Evolutionary conservation across 1,140 invertebrate genomes (phyloP).

Genomic region (Conus betulinus): DNA sequence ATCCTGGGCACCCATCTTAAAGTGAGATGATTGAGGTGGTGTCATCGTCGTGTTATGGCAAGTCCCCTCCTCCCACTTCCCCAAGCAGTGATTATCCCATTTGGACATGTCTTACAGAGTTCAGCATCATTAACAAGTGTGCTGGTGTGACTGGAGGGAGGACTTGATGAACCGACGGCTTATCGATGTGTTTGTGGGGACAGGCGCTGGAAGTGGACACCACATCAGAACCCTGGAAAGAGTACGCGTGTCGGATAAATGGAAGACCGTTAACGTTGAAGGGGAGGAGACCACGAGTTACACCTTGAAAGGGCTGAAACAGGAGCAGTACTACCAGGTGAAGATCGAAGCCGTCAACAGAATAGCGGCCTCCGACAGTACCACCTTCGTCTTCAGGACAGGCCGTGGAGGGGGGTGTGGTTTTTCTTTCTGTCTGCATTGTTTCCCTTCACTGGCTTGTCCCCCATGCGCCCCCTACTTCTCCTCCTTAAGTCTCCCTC

Average conservation of each 20-base stretch:
- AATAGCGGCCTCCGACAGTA: slow-evolving; percentile 2
- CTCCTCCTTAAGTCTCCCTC: too few species aligned
- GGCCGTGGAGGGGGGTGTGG: not conserved
- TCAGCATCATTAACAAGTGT: too few species aligned
- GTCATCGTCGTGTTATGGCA: too few species aligned
- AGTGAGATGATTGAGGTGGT: too few species aligned
- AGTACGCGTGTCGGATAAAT: not conserved
- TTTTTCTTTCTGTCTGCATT: not conserved
- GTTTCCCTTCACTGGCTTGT: not conserved
- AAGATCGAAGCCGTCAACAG: slow-evolving; percentile 19
- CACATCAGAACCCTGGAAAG: not conserved
- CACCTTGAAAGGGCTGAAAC: not conserved
- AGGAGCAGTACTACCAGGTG: slow-evolving; percentile 23
- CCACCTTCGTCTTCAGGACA: slow-evolving; percentile 32
- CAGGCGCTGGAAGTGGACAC: slow-evolving; percentile 4
- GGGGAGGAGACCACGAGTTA: not conserved
- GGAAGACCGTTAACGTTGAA: not conserved
- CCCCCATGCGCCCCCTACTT: too few species aligned
- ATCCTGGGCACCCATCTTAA: too few species aligned
- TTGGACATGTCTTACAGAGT: too few species aligned
- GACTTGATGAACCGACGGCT: too few species aligned
- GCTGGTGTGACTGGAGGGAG: too few species aligned
- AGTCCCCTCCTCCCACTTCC: too few species aligned
- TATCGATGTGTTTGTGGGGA: too few species aligned
- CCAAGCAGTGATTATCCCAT: too few species aligned